Evolutionary conservation across 2,888 invertebrate genomes (phyloP).

Genomic region (Lycia hirtaria): DNA sequence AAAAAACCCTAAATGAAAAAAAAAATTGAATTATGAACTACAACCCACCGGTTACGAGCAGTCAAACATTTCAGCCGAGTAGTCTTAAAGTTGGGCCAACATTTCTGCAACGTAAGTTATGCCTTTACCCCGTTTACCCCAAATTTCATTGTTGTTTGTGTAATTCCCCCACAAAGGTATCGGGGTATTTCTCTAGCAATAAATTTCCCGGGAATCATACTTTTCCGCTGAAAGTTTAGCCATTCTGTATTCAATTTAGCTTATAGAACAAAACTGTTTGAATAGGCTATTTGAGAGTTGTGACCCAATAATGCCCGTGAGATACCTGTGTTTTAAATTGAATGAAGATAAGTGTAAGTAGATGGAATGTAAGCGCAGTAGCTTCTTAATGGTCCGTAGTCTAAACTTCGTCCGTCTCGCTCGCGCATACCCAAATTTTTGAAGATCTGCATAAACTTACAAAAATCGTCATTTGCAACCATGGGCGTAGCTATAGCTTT

Average conservation of each 20-base stretch:
- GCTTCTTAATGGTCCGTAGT: too few relatives aligned
- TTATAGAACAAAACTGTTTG: conserved; percentile 46
- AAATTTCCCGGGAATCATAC: conserved; percentile 42
- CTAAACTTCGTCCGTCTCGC: too few relatives aligned
- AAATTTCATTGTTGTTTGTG: conserved; percentile 37
- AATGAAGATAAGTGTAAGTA: too few relatives aligned
- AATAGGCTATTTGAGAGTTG: conserved; percentile 14
- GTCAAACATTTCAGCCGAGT: conserved; percentile 12
- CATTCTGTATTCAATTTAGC: conserved; percentile 54
- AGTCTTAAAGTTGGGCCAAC: conserved; percentile 23
- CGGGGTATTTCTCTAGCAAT: conserved; percentile 35
- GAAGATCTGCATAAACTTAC: too few relatives aligned
- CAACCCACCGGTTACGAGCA: background rate
- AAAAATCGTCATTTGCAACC: too few relatives aligned
- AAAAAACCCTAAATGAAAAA: background rate
- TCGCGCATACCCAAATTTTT: too few relatives aligned
- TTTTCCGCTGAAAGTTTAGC: conserved; percentile 46
- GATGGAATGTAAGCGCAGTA: too few relatives aligned
- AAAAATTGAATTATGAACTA: background rate
- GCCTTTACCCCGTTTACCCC: conserved; percentile 28
- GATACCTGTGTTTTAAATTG: background rate
- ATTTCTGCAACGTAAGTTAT: conserved; percentile 30
- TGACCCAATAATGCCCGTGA: conserved; percentile 2
- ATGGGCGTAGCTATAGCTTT: too few relatives aligned
- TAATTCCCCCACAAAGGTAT: conserved; percentile 39